Base-by-base conservation (phyloP, 2,797 vertebrate species). In the Nyctibius grandis region DNA sequence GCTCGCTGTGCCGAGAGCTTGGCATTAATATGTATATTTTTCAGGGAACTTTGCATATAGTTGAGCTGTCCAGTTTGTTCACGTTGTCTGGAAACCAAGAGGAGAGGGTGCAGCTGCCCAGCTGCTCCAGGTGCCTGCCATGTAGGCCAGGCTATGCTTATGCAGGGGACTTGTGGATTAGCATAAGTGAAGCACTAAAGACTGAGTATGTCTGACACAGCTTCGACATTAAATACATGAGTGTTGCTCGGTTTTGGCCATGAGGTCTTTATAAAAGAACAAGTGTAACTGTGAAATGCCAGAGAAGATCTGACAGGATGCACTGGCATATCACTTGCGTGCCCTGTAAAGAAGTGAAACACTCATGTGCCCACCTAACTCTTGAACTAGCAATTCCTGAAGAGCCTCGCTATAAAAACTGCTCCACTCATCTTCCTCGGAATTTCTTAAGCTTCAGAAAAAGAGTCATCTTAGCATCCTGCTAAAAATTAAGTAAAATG, bases 231-330 rank as follows among this genome's bases (percentile, higher is more conserved):
- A 53, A 76, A 73, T 21, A 33, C 1, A 0, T 65, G 64, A 73
- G 54, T 28, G 38, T n/a, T 80, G 77, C 59, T 83, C 80, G 69
- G 47, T 12, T 94, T 83, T 83, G 80, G 59, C 91, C 54, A 33
- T 29, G 44, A 85, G 75, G 36, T 75, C 53, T 75, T 50, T 40
- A 59, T 22, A 61, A 89, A 86, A 94, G 69, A 92, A 80, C 53
- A 74, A 47, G 23, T 1, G 21, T 91, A 23, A 44, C 45, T 48
- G 54, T 51, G 77, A 77, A 65, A 53, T 53, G 74, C 36, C 22
- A 21, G 84, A 36, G 57, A 70, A 53, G 67, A 51, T 56, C 47
- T 60, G 73, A 56, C 75, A 63, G 72, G 47, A 45, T 76, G 45
- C 45, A 6, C 61, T 25, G 48, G 9, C 1, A 0, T 29, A 33